Evolutionary conservation across 2,113 vertebrate genomes (phyloP), one percentile per base, ranked within the genome.

Genomic region (Chionodraco myersi): DNA sequence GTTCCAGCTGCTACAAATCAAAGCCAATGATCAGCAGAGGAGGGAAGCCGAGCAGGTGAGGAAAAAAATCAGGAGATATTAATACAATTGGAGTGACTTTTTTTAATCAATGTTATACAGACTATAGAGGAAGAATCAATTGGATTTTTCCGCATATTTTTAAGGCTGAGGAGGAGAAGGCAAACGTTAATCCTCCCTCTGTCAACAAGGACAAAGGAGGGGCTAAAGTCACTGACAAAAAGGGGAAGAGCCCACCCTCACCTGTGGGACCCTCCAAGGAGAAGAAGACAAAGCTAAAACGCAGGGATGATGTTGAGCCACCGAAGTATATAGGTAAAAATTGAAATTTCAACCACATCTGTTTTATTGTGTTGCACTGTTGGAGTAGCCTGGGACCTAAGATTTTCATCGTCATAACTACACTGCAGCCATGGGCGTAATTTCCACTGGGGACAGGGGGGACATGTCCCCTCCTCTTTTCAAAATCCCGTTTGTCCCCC

Each of bases 1-100:
- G 92, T 98, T 96, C 85, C 95, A 96, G 41, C 91, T 99, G 79
- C 94, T 99, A 61, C 91, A 89, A 47, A 84, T 97, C 63, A 98
- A 98, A 91, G 52, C 85, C 52, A 93, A 80, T 34, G 95, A 97
- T 79, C 89, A 95, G 72, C 90, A 94, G 79, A 95, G 95, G 80
- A 92, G 95, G 68, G 88, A 91, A 48, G 84, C 70, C 1, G 94
- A 94, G 80, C 94, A 94, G 70, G 96, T 61, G 36, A 41, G 36
- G 36, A 41, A 41, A 1, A 41, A 41, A 41, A 41, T 41, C 36
- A 41, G 5, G 36, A 7, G 3, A 30, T 30, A 30, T 30, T 30
- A 30, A 30, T 30, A 30, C 30, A 30, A 30, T 30, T 30, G 30
- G 30, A 30, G 30, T 30, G 30, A 41, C 36, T 41, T 3, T 1